phyloP scores from a whole-genome alignment of 2,113 vertebrate species.

The Leptobrachium ailaonicum region DNA sequence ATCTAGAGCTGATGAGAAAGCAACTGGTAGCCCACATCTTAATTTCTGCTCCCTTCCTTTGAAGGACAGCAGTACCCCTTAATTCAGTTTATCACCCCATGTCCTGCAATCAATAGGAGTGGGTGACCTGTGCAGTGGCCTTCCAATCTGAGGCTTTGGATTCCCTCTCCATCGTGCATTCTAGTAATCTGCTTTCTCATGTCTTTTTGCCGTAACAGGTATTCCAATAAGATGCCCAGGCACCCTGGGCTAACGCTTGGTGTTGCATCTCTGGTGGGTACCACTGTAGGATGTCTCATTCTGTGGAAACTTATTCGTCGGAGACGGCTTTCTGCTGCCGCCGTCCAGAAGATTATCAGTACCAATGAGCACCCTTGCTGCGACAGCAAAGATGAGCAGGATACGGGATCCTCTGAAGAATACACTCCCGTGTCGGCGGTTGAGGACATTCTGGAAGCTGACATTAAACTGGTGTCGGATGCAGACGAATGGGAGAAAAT shows the following conservation, averaged over 20 bases:
- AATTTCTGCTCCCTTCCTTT: too few relatives aligned
- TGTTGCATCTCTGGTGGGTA: conserved; percentile 77
- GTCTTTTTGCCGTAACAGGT: neutral
- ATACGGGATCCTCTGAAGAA: conserved; percentile 50
- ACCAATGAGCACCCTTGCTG: neutral
- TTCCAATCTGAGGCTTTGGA: too few relatives aligned
- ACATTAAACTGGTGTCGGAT: conserved; percentile 77
- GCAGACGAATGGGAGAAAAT: conserved; percentile 78
- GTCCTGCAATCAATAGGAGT: too few relatives aligned
- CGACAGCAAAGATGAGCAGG: conserved; percentile 25
- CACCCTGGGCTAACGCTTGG: conserved; percentile 73
- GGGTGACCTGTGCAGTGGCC: too few relatives aligned
- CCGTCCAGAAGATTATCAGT: conserved; percentile 4
- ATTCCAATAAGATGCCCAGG: conserved; percentile 72
- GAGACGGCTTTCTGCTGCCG: conserved; percentile 50
- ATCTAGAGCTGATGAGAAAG: too few relatives aligned
- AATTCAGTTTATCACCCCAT: too few relatives aligned
- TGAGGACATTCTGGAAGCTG: conserved; percentile 70
- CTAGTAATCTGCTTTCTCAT: neutral
- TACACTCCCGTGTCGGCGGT: conserved; percentile 56
- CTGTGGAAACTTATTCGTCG: conserved; percentile 76
- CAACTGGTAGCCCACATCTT: too few relatives aligned
- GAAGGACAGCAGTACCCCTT: too few relatives aligned
- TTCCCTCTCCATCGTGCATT: too few relatives aligned
- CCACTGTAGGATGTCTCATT: conserved; percentile 79